These are phyloP conservation scores for Epirrita christyi DNA, from an alignment of 2,888 invertebrate genomes.

Conservation along the genomic window DNA sequence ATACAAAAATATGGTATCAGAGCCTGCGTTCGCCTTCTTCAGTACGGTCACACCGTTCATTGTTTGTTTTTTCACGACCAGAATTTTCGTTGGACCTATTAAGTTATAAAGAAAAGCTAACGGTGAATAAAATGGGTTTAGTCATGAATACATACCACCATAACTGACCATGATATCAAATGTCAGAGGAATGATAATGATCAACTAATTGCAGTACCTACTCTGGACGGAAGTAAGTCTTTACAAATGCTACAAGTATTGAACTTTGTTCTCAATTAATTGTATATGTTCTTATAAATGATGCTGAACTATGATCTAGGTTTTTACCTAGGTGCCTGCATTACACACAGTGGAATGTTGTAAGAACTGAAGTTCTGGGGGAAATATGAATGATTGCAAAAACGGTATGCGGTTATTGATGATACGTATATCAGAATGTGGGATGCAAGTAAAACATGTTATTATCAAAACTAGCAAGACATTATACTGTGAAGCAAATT, in stretches of 20 bases:
- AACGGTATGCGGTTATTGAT: constrained; percentile 10
- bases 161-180: neutral
- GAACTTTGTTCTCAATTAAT: constrained; percentile 21
- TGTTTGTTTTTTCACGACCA: no score
- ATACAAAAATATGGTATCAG: no score
- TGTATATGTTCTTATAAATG: constrained; percentile 14
- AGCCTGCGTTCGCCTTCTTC: no score
- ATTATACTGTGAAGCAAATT: no score
- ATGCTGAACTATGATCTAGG: constrained; percentile 22
- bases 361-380: neutral
- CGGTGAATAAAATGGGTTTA: neutral
- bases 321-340: constrained; percentile 15
- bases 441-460: no score
- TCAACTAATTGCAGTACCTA: constrained; percentile 14
- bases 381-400: neutral
- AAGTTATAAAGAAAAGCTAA: neutral
- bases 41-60: no score
- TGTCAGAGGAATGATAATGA: constrained; percentile 3
- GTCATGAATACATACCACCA: neutral
- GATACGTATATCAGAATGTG: neutral
- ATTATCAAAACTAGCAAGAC: no score
- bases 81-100: no score
- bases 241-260: constrained; percentile 12
- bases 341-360: constrained; percentile 17
- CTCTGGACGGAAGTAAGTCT: constrained; percentile 18